Conservation (phyloP, 2,797 vertebrate genomes). For the Urosaurus nigricauda region DNA sequence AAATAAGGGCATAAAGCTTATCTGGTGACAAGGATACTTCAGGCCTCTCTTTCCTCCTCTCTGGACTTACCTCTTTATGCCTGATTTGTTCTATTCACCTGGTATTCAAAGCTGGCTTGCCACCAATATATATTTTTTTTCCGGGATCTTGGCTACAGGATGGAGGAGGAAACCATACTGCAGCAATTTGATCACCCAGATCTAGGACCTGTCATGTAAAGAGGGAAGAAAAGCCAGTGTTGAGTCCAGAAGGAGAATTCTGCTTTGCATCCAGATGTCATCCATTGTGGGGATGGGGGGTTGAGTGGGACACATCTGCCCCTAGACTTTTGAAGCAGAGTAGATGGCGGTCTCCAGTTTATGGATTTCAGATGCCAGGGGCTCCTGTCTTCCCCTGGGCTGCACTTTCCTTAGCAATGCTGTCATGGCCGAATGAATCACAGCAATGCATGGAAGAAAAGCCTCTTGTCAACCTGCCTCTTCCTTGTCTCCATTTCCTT, state of each 20-base stretch:
- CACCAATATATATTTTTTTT: slow-evolving; percentile 49
- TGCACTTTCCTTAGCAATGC: slow-evolving; percentile 48
- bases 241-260: slow-evolving; percentile 40
- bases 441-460: slow-evolving; percentile 37
- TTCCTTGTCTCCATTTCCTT: slow-evolving; percentile 46
- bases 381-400: slow-evolving; percentile 50
- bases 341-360: slow-evolving; percentile 38
- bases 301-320: slow-evolving; percentile 27
- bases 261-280: slow-evolving; percentile 44
- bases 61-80: slow-evolving; percentile 46
- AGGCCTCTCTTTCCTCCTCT: slow-evolving; percentile 36
- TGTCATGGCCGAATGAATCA: slow-evolving; percentile 10
- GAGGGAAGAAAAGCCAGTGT: slow-evolving; percentile 29
- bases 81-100: slow-evolving; percentile 49
- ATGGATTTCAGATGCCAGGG: background rate
- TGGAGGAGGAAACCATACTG: background rate
- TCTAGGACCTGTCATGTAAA: slow-evolving; percentile 17
- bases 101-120: slow-evolving; percentile 7
- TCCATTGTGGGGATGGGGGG: slow-evolving; percentile 14
- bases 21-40: slow-evolving; percentile 42
- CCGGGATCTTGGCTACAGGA: slow-evolving; percentile 25
- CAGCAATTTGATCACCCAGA: slow-evolving; percentile 26
- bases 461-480: background rate
- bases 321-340: slow-evolving; percentile 41
- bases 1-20: slow-evolving; percentile 38